A percentile compares a stretch with the other conserved stretches of the same genome.
Evolutionary conservation across 2,113 vertebrate species (phyloP).

Genomic region (Caretta caretta): DNA sequence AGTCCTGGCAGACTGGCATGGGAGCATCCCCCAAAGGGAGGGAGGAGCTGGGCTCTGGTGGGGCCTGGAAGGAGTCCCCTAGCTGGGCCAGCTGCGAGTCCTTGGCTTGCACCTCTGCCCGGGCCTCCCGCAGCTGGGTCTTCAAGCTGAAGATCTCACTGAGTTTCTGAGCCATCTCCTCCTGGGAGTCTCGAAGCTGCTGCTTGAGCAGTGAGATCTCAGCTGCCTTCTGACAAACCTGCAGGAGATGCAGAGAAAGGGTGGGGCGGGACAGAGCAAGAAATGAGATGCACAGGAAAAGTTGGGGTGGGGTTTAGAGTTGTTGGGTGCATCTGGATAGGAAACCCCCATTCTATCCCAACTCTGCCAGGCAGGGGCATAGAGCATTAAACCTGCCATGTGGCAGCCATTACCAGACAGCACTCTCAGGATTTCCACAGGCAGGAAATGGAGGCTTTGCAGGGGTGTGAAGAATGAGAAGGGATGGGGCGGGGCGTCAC

Average conservation of each 20-base stretch:
- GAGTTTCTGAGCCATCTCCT: slow-evolving; percentile 94
- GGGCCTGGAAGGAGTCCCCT: slow-evolving; percentile 80
- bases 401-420: neutral
- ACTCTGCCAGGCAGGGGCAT: neutral
- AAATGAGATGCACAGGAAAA: accelerated
- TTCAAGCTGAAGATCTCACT: slow-evolving; percentile 95
- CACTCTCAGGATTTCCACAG: neutral
- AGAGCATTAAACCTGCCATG: neutral
- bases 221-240: slow-evolving; percentile 95
- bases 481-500: neutral
- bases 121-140: slow-evolving; percentile 90
- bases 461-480: neutral
- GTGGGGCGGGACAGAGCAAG: neutral
- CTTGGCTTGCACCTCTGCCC: slow-evolving; percentile 83
- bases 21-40: slow-evolving; percentile 68
- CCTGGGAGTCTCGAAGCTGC: slow-evolving; percentile 94
- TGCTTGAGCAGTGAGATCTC: slow-evolving; percentile 97
- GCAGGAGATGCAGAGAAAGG: accelerated
- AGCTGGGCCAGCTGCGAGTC: slow-evolving; percentile 88
- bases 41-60: neutral
- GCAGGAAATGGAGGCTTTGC: neutral
- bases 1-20: slow-evolving; percentile 72
- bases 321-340: no score
- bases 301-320: neutral
- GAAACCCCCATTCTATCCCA: neutral